Evolutionary conservation across 1,140 invertebrate species (phyloP), one percentile per base, ranked within the genome.

Genomic region (Globodera ellingtonae): DNA sequence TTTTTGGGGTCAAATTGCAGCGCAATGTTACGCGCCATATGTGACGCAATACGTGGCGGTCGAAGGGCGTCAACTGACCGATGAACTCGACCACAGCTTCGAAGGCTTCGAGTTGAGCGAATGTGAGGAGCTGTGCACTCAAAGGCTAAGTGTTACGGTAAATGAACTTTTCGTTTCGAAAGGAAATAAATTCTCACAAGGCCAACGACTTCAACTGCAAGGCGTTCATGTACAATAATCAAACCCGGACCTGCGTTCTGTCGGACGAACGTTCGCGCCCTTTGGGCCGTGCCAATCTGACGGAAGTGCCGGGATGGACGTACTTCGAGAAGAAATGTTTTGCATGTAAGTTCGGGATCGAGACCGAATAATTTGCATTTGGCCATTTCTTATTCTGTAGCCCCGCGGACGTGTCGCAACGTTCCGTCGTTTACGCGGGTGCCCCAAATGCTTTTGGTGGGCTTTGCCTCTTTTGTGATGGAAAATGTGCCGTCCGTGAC

Each of bases 281-380:
- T 48, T 84, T 89, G 24, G 87, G 87, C 72, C 81, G 87, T 74
- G 87, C 80, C 46, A 83, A 86, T 76, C 80, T 89, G 56, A 80
- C 84, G 24, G 83, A 89, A 50, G 85, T 84, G 10, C 74, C 75
- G 65, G 88, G 87, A 78, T 87, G 84, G 79, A 89, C 84, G 48
- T 89, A 89, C 79, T 89, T 78, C 52, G 87, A 89, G 76, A 89
- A 89, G 86, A 89, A 89, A 74, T 89, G 87, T 73, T 89, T 89
- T 77, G 88, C 88, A 48, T 89, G 86, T 86, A 79, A 81, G 81
- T 76, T 44, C 35, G 35, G 35, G 52, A 48, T 18, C 6, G 59
- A 46, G 76, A 71, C 48, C 67, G 50, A 21, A 35, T 65, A 62
- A 10, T 35, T 35, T 35, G 7, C 50, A 13, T 9, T 52, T 52